Conservation (phyloP, 2,797 vertebrate genomes). For the Melanogrammus aeglefinus region DNA sequence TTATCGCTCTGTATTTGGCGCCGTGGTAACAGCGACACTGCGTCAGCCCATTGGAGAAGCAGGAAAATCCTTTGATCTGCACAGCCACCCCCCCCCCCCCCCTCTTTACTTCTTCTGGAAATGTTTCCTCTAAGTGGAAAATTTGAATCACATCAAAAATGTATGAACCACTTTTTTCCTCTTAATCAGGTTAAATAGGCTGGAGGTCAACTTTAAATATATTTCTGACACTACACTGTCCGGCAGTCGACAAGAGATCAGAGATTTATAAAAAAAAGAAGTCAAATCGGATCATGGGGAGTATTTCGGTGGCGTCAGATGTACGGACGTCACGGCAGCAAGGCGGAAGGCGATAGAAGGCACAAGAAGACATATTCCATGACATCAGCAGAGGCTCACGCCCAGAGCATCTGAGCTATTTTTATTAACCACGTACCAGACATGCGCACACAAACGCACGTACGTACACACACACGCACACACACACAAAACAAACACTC, state of each 20-base stretch:
- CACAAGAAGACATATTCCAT: slow-evolving; percentile 25
- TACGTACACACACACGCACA: no score
- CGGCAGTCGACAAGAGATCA: not conserved
- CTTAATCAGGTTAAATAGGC: not conserved
- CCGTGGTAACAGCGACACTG: slow-evolving; percentile 22
- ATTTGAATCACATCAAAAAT: not conserved
- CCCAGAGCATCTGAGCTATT: slow-evolving; percentile 51
- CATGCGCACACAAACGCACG: slow-evolving; percentile 32
- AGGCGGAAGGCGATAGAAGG: slow-evolving; percentile 6
- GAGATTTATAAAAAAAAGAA: not conserved
- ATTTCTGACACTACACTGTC: not conserved
- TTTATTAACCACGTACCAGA: slow-evolving; percentile 30
- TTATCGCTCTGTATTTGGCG: slow-evolving; percentile 17
- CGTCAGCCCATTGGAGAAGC: slow-evolving; percentile 15
- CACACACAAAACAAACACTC: not conserved
- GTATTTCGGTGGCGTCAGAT: slow-evolving; percentile 20
- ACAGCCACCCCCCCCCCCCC: not conserved
- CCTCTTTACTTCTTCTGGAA: not conserved
- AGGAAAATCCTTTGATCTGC: not conserved
- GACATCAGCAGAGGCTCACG: slow-evolving; percentile 51
- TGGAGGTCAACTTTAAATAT: not conserved
- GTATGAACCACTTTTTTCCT: not conserved
- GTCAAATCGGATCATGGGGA: slow-evolving; percentile 7
- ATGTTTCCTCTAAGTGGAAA: not conserved
- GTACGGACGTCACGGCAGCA: slow-evolving; percentile 26